A percentile compares a stretch with the other conserved stretches of the same genome.
phyloP scores from a whole-genome alignment of 2,797 vertebrate genomes.

The Pseudochirops cupreus region DNA sequence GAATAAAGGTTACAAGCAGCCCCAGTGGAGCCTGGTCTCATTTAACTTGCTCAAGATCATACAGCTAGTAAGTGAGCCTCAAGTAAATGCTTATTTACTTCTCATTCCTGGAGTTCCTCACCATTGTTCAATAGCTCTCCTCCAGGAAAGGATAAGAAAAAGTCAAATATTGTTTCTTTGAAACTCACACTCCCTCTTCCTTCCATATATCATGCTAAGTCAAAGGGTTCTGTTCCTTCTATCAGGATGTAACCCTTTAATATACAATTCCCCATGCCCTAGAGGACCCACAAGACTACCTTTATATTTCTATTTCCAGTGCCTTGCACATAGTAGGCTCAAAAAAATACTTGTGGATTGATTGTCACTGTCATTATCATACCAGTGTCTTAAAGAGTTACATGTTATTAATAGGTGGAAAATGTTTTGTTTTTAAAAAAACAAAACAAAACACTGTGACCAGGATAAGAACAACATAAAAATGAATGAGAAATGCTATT shows the following conservation, averaged over 20 bases:
- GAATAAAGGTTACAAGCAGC: too few relatives aligned
- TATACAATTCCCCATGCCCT: neutral
- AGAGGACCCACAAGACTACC: neutral
- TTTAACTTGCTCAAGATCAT: too few relatives aligned
- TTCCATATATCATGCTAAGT: neutral
- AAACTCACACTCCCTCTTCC: neutral
- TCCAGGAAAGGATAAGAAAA: neutral
- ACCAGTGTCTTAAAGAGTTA: neutral
- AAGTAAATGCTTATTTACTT: neutral
- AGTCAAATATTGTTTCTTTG: neutral
- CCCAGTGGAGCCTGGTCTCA: too few relatives aligned
- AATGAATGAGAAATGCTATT: neutral
- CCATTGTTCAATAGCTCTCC: neutral
- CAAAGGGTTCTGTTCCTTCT: neutral
- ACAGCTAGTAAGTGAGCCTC: too few relatives aligned
- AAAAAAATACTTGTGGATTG: neutral
- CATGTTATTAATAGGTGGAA: neutral
- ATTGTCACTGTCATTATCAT: neutral
- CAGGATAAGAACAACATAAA: constrained; percentile 12
- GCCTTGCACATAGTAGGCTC: neutral
- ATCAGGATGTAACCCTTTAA: neutral
- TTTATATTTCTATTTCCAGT: neutral
- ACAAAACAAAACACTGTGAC: neutral
- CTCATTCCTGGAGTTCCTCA: neutral
- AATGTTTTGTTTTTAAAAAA: neutral